phyloP scores from a whole-genome alignment of 2,888 invertebrate species.

The Perizoma affinitatum region DNA sequence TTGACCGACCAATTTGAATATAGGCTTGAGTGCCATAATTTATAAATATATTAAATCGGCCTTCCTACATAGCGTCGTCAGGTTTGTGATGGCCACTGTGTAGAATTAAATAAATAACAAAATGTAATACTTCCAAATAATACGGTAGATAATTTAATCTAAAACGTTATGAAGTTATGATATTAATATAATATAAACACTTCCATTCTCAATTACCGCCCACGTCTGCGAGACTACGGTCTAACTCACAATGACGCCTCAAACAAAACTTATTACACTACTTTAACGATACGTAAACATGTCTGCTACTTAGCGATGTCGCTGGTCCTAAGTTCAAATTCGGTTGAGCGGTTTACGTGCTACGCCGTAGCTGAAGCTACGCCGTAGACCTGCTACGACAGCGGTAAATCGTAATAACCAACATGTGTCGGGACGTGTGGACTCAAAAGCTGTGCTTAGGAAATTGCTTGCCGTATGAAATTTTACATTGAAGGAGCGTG shows the following conservation, averaged over 20 bases:
- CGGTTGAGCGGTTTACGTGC: slow-evolving; percentile 29
- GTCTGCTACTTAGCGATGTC: slow-evolving; percentile 8
- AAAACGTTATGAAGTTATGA: not conserved
- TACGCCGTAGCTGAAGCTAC: slow-evolving; percentile 29
- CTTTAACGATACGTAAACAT: slow-evolving; percentile 31
- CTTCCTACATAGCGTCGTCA: no score
- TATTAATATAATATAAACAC: slow-evolving; percentile 10
- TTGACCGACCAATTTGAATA: no score
- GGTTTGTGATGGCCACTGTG: no score
- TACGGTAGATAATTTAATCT: not conserved
- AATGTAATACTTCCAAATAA: not conserved
- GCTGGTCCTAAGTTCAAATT: slow-evolving; percentile 22
- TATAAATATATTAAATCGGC: no score
- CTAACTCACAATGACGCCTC: slow-evolving; percentile 37
- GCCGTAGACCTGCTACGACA: slow-evolving; percentile 23
- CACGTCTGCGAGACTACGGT: slow-evolving; percentile 28
- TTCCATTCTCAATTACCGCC: slow-evolving; percentile 27
- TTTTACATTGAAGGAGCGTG: slow-evolving; percentile 26
- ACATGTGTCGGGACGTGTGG: slow-evolving; percentile 34
- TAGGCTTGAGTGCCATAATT: no score
- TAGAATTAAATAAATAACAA: no score
- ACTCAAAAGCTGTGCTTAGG: slow-evolving; percentile 27
- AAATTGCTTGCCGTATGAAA: slow-evolving; percentile 32
- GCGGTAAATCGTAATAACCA: slow-evolving; percentile 32
- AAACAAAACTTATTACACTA: slow-evolving; percentile 35